Percentiles rank a stretch among this genome's conserved stretches.
Evolutionary conservation across 1,140 invertebrate species (phyloP).

Genomic region (Araneus ventricosus): DNA sequence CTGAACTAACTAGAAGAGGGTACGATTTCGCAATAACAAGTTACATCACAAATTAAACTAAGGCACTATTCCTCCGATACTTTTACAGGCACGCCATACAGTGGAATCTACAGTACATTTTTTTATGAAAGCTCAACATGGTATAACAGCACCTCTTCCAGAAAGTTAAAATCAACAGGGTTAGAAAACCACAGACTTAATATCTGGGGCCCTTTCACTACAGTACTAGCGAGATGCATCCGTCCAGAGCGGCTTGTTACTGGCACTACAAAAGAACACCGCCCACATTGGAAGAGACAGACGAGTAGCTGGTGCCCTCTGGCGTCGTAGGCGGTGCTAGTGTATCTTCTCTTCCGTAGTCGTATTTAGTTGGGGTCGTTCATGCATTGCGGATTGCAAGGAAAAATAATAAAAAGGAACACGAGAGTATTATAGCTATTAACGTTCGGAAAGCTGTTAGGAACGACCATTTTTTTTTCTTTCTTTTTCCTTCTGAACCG

Average conservation of each 20-base stretch:
- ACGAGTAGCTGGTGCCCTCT: constrained; percentile 68
- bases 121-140: not conserved
- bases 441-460: not conserved
- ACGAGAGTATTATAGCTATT: constrained; percentile 23
- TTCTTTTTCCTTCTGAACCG: not conserved
- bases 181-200: not conserved
- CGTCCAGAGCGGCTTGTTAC: constrained; percentile 40
- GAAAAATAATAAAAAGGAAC: constrained; percentile 24
- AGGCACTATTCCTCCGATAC: not conserved
- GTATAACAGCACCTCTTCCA: not conserved
- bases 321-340: constrained; percentile 73
- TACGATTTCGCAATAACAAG: constrained; percentile 35
- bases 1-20: not conserved
- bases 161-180: not conserved
- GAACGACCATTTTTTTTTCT: not conserved
- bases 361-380: constrained; percentile 20
- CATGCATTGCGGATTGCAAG: constrained; percentile 35
- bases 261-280: constrained; percentile 72
- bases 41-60: constrained; percentile 49
- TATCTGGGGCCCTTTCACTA: not conserved
- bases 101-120: not conserved
- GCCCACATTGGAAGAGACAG: constrained; percentile 61
- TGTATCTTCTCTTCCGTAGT: constrained; percentile 69
- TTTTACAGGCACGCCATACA: not conserved
- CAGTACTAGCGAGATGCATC: not conserved